phyloP scores from a whole-genome alignment of 2,888 invertebrate species.

The Drosophila merina region DNA sequence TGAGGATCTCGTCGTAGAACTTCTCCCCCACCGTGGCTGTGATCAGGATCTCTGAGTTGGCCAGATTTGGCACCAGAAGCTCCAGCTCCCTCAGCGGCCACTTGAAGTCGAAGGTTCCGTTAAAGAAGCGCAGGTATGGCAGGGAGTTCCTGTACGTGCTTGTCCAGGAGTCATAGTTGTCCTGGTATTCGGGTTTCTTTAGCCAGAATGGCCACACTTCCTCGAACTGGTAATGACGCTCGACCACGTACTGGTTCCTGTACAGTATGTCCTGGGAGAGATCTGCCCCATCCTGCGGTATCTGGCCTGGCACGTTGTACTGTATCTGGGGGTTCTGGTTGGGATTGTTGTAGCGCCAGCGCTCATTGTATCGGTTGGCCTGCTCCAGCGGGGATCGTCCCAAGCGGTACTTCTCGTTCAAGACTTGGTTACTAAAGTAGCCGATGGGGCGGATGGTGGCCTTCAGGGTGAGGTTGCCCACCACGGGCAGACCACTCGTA shows the following conservation, averaged over 20 bases:
- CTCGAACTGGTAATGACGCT: slow-evolving; percentile 91
- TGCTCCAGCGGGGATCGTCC: slow-evolving; percentile 80
- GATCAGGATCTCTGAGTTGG: slow-evolving; percentile 91
- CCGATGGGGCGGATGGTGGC: slow-evolving; percentile 90
- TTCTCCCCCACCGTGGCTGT: slow-evolving; percentile 94
- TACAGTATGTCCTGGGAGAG: slow-evolving; percentile 79
- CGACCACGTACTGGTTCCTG: slow-evolving; percentile 86
- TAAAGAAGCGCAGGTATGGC: slow-evolving; percentile 92
- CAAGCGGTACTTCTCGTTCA: slow-evolving; percentile 85
- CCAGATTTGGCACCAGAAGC: slow-evolving; percentile 86
- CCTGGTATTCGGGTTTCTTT: slow-evolving; percentile 86
- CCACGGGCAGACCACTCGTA: slow-evolving; percentile 95
- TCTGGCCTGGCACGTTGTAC: slow-evolving; percentile 54
- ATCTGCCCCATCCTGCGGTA: slow-evolving; percentile 63
- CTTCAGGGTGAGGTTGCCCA: slow-evolving; percentile 93
- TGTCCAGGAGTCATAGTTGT: slow-evolving; percentile 79
- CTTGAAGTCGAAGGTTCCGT: slow-evolving; percentile 93
- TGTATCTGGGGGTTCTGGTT: slow-evolving; percentile 61
- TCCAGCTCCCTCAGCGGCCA: slow-evolving; percentile 91
- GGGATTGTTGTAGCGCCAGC: slow-evolving; percentile 71
- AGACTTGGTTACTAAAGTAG: slow-evolving; percentile 85
- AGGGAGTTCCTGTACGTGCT: slow-evolving; percentile 85
- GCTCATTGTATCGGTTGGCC: slow-evolving; percentile 63
- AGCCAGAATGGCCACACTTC: slow-evolving; percentile 94
- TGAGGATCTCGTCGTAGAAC: slow-evolving; percentile 91